Conservation (phyloP, 1,140 invertebrate genomes). For the Neotoxoptera formosana region DNA sequence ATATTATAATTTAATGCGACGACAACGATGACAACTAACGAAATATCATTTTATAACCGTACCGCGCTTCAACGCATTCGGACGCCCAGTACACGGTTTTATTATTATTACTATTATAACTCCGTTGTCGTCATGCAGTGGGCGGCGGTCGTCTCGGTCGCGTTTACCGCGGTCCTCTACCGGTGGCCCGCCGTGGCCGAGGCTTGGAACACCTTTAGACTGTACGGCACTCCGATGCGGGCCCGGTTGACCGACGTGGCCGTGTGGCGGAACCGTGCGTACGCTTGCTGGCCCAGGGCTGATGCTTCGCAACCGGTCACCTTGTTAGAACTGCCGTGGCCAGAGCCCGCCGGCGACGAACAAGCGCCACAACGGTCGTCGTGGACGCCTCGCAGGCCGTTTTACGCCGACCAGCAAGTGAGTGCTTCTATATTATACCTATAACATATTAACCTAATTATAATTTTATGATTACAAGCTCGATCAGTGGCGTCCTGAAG, state of each 20-base stretch:
- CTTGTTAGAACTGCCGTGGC: constrained; percentile 71
- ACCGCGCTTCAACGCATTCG: neutral
- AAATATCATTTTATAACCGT: neutral
- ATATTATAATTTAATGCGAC: neutral
- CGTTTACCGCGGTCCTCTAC: neutral
- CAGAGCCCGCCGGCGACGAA: constrained; percentile 55
- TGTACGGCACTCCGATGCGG: neutral
- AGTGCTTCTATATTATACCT: neutral
- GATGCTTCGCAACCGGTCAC: constrained; percentile 76
- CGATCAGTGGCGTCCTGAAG: neutral
- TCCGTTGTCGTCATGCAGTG: neutral
- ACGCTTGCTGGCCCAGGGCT: constrained; percentile 74
- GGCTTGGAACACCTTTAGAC: neutral
- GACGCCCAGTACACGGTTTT: neutral
- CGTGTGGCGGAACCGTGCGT: constrained; percentile 72
- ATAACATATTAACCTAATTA: too few species aligned
- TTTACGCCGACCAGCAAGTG: constrained; percentile 43
- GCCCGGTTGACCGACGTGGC: constrained; percentile 72
- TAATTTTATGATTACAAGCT: too few species aligned
- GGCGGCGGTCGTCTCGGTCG: too few species aligned
- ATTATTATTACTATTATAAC: neutral
- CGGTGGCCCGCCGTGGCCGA: neutral
- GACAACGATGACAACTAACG: neutral
- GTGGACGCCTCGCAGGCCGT: constrained; percentile 9
- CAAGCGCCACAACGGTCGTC: too few species aligned